A percentile compares a stretch with the other conserved stretches of the same genome.
These are phyloP conservation scores for Drosophila pullipes DNA, from an alignment of 2,888 invertebrate species.

Conservation along the genomic window DNA sequence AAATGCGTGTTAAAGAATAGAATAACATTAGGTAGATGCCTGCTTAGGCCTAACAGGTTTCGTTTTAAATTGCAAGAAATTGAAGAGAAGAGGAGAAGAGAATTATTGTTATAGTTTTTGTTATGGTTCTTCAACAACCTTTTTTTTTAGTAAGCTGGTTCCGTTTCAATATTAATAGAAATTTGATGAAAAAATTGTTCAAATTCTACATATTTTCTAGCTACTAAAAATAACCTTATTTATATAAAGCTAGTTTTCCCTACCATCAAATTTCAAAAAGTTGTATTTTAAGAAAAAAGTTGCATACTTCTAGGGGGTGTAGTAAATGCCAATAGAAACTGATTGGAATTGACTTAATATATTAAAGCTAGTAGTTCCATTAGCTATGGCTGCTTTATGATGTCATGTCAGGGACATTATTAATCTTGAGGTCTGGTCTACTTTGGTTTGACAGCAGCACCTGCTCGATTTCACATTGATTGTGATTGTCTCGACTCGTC, in stretches of 20 bases:
- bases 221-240: background rate
- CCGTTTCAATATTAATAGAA: background rate
- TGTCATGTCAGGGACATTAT: slow-evolving; percentile 14
- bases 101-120: background rate
- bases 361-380: too few relatives aligned
- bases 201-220: background rate
- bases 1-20: background rate
- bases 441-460: slow-evolving; percentile 1
- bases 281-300: background rate
- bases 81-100: background rate
- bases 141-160: too few relatives aligned
- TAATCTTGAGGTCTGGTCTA: background rate
- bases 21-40: background rate
- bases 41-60: background rate
- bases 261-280: background rate
- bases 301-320: background rate
- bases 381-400: background rate
- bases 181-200: background rate
- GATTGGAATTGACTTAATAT: background rate
- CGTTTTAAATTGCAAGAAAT: background rate
- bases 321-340: background rate
- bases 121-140: background rate
- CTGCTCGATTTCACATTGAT: slow-evolving; percentile 24
- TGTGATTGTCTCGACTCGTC: slow-evolving; percentile 9
- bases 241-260: background rate